Base-by-base conservation (phyloP, 2,113 vertebrate genomes). In the Ochotona curzoniae region DNA sequence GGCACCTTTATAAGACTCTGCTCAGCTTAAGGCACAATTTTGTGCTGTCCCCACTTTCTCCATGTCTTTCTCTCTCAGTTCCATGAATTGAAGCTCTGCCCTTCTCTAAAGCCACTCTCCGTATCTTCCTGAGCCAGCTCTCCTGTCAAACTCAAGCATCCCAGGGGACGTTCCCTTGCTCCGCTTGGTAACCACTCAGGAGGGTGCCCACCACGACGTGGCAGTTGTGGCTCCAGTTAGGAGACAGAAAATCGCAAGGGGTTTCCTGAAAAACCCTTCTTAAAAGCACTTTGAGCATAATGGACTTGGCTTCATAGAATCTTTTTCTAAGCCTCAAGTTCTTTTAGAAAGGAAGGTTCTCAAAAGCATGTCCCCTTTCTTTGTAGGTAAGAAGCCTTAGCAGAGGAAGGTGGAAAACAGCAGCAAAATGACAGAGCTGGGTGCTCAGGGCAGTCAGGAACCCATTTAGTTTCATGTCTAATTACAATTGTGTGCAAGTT, bases 341-440 rank as follows among this genome's bases (percentile, higher is more conserved):
- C 57, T 87, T 84, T 74, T 38, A 64, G 69, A 78, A 74, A 94
- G 23, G 10, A 66, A 84, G 18, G 18, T 60, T 67, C 54, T 86
- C 28, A 28, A 83, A 84, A 44, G 28, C 23, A 23, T 1, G 9
- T 14, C 38, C 38, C 38, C 38, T 44, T 44, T 6, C 38, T 44
- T 44, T 44, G 38, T 44, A 44, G 38, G 38, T 44, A 44, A 44
- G 38, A 44, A 44, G 38, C 38, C 38, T 44, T 44, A 44, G 38
- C 38, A 44, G 38, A 44, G 8, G 12, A 61, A 3, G 30, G 64
- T 18, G 13, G 61, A 35, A 23, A 26, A 51, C 0, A 23, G 20
- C 23, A 21, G 30, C 60, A 57, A 11, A 32, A 54, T 8, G 2
- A 57, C 17, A 91, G 6, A 89, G 80, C 0, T n/a, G 30, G 18